phyloP scores from a whole-genome alignment of 2,797 vertebrate species.

The Furcifer pardalis region DNA sequence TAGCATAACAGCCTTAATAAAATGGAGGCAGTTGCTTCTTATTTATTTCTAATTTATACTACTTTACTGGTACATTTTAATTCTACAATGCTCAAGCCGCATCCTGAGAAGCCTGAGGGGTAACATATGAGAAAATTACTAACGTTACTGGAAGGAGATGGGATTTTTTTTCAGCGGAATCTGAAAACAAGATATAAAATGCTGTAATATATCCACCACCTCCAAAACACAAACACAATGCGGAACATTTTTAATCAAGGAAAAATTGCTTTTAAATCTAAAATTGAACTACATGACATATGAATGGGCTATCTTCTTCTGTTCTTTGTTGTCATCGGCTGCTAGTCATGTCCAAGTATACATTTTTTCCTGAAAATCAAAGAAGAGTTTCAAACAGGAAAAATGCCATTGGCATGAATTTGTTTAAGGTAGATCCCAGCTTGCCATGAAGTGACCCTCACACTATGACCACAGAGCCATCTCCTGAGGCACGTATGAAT shows the following conservation, averaged over 20 bases:
- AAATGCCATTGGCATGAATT: too few relatives aligned
- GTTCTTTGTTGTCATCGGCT: too few relatives aligned
- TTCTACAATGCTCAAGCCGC: neutral
- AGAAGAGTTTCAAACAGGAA: too few relatives aligned
- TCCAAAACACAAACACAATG: neutral
- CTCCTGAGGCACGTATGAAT: too few relatives aligned
- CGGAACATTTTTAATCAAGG: neutral
- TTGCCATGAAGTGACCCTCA: too few relatives aligned
- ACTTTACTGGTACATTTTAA: neutral
- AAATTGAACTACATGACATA: neutral
- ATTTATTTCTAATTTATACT: neutral
- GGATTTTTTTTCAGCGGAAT: conserved; percentile 14
- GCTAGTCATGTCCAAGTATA: too few relatives aligned
- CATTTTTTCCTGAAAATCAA: too few relatives aligned
- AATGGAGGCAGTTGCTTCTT: neutral
- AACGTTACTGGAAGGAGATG: neutral
- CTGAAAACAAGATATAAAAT: neutral
- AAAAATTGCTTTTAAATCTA: neutral
- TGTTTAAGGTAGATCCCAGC: too few relatives aligned
- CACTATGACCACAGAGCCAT: too few relatives aligned
- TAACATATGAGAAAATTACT: neutral
- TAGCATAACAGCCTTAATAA: neutral
- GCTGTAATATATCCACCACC: neutral
- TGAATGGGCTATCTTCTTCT: neutral
- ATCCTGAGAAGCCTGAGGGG: neutral